Evolutionary conservation across 2,888 invertebrate species (phyloP), one percentile per base, ranked within the genome.

Genomic region (Ptychoptera contaminata): DNA sequence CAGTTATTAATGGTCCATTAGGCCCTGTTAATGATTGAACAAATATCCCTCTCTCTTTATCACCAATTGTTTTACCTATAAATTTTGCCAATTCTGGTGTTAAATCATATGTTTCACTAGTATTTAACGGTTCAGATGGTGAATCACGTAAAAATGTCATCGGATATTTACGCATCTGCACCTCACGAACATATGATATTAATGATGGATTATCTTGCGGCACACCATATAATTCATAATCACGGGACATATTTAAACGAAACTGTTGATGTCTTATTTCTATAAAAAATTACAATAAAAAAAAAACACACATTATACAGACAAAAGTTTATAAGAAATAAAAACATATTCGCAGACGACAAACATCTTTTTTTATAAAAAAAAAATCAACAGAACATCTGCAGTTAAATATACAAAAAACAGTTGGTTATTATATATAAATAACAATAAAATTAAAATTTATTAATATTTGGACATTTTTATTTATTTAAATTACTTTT

Each of bases 241-340:
- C 84, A 50, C 77, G 76, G 41, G 79, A 80, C 79, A 85, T 80
- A 67, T 83, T 85, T 51, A 79, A 69, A 34, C 80, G 77, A 64
- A 85, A 85, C 61, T 83, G 83, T 58, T 82, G 80, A 48, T 80
- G 80, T 48, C 76, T 75, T 52, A 79, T 68, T 8, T 79, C 81
- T 80, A 59, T n/a, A 2, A 57, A 58, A 14, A 50, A 48, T 47
- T 43, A 47, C 37, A 48, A 37, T 4, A 42, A 43, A 48, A 35
- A 34, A 43, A 38, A 37, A 48, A 45, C 31, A 46, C 40, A 45
- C 43, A 30, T 37, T 37, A 44, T 12, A 12, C 14, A 12, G 5
- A 15, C 37, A 14, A 8, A 16, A 38, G n/a, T n/a, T n/a, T 23
- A 5, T 23, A 23, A 23, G 3, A 23, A 23, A 23, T 23, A 23